These are phyloP conservation scores for Autographa gamma DNA, from an alignment of 2,888 invertebrate genomes.

Conservation along the genomic window DNA sequence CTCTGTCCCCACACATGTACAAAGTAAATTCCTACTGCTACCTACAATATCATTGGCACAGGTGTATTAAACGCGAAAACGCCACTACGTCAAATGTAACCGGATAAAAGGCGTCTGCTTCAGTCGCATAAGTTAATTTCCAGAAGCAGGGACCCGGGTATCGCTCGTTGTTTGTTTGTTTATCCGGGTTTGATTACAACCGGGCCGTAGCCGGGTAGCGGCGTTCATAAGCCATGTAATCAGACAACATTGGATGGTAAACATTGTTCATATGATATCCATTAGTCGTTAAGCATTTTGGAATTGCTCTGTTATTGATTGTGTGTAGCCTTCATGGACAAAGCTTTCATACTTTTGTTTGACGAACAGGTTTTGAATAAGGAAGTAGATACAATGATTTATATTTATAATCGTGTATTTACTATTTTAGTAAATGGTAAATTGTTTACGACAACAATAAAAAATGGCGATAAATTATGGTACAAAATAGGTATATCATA, in stretches of 20 bases:
- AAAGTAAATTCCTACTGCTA: neutral
- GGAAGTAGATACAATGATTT: neutral
- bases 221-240: slow-evolving; percentile 56
- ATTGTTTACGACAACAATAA: too few relatives aligned
- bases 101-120: slow-evolving; percentile 25
- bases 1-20: neutral
- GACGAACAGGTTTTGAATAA: neutral
- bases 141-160: slow-evolving; percentile 36
- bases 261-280: slow-evolving; percentile 67
- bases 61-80: slow-evolving; percentile 13
- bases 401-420: neutral
- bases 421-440: too few relatives aligned
- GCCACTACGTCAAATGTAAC: slow-evolving; percentile 23
- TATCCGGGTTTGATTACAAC: slow-evolving; percentile 59
- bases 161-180: slow-evolving; percentile 53
- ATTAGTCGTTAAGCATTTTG: slow-evolving; percentile 62
- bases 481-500: too few relatives aligned
- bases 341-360: slow-evolving; percentile 3
- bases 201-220: slow-evolving; percentile 37
- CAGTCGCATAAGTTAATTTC: slow-evolving; percentile 57
- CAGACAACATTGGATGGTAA: slow-evolving; percentile 62
- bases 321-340: slow-evolving; percentile 30
- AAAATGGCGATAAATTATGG: too few relatives aligned
- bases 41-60: neutral
- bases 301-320: slow-evolving; percentile 60